Evolutionary conservation across 2,888 invertebrate genomes (phyloP).

Genomic region (Hymenopus coronatus): DNA sequence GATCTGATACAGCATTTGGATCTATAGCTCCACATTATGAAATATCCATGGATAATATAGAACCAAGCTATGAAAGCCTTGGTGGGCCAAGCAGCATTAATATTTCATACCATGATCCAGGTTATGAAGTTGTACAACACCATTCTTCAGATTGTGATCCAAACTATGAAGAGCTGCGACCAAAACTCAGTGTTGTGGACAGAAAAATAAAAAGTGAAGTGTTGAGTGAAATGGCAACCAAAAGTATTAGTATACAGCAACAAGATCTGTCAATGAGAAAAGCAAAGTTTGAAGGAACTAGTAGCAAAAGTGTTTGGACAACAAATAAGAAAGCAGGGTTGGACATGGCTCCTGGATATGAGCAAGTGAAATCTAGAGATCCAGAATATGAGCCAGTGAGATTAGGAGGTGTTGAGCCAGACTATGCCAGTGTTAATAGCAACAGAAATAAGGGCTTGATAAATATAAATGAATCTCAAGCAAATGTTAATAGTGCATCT

Average conservation of each 20-base stretch:
- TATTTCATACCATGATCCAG: slow-evolving; percentile 56
- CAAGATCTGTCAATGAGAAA: neutral
- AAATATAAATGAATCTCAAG: neutral
- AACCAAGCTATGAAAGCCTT: slow-evolving; percentile 43
- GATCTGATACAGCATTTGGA: neutral
- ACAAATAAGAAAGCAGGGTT: slow-evolving; percentile 21
- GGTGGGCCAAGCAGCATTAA: slow-evolving; percentile 1
- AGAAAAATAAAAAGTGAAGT: neutral
- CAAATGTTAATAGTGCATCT: neutral
- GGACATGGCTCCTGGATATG: slow-evolving; percentile 25
- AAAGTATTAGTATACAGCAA: neutral
- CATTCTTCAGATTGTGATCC: slow-evolving; percentile 61
- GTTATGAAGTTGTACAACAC: slow-evolving; percentile 63
- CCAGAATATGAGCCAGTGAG: slow-evolving; percentile 55
- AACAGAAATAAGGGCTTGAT: neutral
- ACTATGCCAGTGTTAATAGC: slow-evolving; percentile 25
- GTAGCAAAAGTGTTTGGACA: neutral
- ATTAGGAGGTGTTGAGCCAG: neutral
- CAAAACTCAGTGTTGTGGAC: slow-evolving; percentile 43
- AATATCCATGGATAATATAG: slow-evolving; percentile 28
- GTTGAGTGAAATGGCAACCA: neutral
- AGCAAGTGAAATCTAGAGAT: slow-evolving; percentile 41
- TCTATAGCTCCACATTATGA: neutral
- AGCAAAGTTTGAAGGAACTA: slow-evolving; percentile 29
- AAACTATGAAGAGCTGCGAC: slow-evolving; percentile 74